Percentiles rank a stretch among this genome's conserved stretches.
Evolutionary conservation across 2,888 invertebrate species (phyloP).

Genomic region (Drosophila pseudotakahashii): DNA sequence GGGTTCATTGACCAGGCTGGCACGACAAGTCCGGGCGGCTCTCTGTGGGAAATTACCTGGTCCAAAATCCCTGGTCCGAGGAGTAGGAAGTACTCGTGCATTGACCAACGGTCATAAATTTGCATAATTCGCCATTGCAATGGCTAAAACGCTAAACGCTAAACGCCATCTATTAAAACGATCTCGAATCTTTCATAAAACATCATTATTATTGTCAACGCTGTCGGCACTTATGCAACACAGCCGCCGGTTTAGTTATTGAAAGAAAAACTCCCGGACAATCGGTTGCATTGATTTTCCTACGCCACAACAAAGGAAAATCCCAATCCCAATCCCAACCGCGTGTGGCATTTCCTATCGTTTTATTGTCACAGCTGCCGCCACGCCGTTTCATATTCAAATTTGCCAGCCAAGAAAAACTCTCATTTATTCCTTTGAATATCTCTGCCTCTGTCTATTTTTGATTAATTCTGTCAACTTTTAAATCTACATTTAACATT

Average conservation of each 20-base stretch:
- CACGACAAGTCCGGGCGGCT: constrained; percentile 36
- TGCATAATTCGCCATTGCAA: constrained; percentile 66
- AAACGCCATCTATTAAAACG: constrained; percentile 40
- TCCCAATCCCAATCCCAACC: constrained; percentile 19
- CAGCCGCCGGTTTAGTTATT: constrained; percentile 37
- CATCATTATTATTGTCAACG: constrained; percentile 42
- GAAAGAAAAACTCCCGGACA: constrained; percentile 56
- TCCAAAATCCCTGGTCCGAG: constrained; percentile 34
- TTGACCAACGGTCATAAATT: constrained; percentile 57
- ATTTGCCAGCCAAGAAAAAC: constrained; percentile 51
- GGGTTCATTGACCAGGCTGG: constrained; percentile 65
- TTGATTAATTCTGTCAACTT: constrained; percentile 1
- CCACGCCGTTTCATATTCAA: constrained; percentile 60
- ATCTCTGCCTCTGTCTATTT: not conserved
- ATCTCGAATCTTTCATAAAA: constrained; percentile 51
- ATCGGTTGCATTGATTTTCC: constrained; percentile 61
- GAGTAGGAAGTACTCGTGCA: constrained; percentile 16
- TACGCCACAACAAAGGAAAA: constrained; percentile 38
- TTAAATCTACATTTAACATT: not conserved
- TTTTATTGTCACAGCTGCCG: constrained; percentile 51
- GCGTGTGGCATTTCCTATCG: constrained; percentile 43
- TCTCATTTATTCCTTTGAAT: constrained; percentile 38
- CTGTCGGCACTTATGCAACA: constrained; percentile 65
- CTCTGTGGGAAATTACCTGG: constrained; percentile 21
- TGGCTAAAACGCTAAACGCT: constrained; percentile 15